Evolutionary conservation across 2,888 invertebrate genomes (phyloP).

Genomic region (Drosophila quinaria): DNA sequence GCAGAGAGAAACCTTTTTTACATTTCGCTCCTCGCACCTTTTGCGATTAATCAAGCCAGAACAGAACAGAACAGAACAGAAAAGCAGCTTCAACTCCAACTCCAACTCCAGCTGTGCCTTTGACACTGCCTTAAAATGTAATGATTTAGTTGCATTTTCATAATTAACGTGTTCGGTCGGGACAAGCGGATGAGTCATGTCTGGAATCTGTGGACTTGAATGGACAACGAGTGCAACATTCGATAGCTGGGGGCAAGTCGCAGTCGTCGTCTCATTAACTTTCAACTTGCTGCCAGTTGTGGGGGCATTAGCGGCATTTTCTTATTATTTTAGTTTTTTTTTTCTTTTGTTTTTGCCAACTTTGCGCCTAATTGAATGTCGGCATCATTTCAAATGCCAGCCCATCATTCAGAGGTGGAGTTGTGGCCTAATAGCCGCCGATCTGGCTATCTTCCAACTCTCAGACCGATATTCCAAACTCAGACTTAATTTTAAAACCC

Average conservation of each 20-base stretch:
- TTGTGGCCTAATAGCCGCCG: constrained; percentile 55
- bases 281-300: constrained; percentile 44
- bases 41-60: constrained; percentile 81
- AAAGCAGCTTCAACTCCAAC: constrained; percentile 3
- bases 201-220: background rate
- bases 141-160: constrained; percentile 83
- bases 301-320: constrained; percentile 62
- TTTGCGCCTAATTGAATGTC: constrained; percentile 75
- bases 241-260: constrained; percentile 48
- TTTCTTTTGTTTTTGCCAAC: constrained; percentile 45
- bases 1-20: constrained; percentile 38
- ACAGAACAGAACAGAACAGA: constrained; percentile 31
- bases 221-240: constrained; percentile 14
- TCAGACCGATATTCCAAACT: constrained; percentile 20
- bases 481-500: constrained; percentile 4
- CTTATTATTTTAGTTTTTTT: constrained; percentile 46
- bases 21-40: constrained; percentile 43
- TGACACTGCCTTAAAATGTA: constrained; percentile 83
- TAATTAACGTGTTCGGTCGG: constrained; percentile 74
- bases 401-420: constrained; percentile 60
- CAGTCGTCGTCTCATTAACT: constrained; percentile 77
- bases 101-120: constrained; percentile 77
- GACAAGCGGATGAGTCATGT: constrained; percentile 48
- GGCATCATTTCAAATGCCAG: constrained; percentile 72
- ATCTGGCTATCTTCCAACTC: constrained; percentile 1